Base-by-base conservation (phyloP, 2,113 vertebrate species). In the Petaurus breviceps region DNA sequence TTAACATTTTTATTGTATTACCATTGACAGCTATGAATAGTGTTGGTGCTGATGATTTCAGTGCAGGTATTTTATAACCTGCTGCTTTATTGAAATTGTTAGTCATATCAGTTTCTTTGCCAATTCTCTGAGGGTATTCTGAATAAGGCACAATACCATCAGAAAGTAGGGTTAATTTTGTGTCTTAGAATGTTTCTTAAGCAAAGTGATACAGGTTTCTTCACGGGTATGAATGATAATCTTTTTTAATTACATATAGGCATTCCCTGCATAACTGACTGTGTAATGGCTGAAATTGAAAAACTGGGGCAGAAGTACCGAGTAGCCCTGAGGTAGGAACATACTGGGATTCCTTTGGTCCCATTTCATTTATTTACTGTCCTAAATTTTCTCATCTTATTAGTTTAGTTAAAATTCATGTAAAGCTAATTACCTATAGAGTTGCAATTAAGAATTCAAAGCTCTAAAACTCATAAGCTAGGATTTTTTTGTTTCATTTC, bases 211-310 rank as follows among this genome's bases (percentile, higher is more conserved):
- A 51, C 46, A 49, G 24, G 8, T 93, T 96, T 93, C 84, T 94
- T 95, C 11, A 95, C 8, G 94, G 90, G 0, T 93, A 51, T 95
- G 94, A 61, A 28, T 96, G 90, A 95, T 89, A 24, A 24, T 90
- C 68, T 90, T 94, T 93, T 90, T 49, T 89, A 55, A 98, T 94
- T 95, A 8, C 92, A 90, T 96, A 14, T 97, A 99, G 99, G 99
- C 98, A 99, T 99, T 97, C 99, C 99, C 2, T 99, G 99, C 95
- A 99, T 99, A 98, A 99, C 99, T 92, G 99, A 99, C 98, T 99
- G 99, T 93, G 99, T 99, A 47, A 99, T 99, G 99, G 99, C 99
- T 97, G 99, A 99, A 99, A 99, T 99, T 12, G 99, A 99, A 98
- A 99, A 99, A 97, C 97, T 99, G 95, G 99, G 99, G 61, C 99